Base-by-base conservation (phyloP, 2,888 invertebrate genomes). In the Brachycybe producta region DNA sequence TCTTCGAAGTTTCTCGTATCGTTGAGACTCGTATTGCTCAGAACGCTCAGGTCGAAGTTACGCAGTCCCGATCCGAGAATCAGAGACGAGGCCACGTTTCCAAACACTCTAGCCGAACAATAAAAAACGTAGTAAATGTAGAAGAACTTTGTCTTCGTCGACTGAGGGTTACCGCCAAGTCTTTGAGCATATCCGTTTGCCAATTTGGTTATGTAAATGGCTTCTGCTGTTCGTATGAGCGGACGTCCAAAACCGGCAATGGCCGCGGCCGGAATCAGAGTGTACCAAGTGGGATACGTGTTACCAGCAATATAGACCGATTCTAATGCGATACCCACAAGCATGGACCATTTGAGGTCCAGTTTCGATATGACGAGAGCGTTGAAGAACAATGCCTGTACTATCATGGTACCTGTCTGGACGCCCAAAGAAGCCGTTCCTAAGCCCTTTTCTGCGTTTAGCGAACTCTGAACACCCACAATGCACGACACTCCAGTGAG, bases 391-490 rank as follows among this genome's bases (percentile, higher is more conserved):
- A 32, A n/a, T 11, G 32, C n/a, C 32, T 32, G 11, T 11, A 32
- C n/a, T 11, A 32, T n/a, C 32, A 32, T 32, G 32, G 11, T n/a
- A n/a, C 11, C 32, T n/a, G 32, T 32, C 11, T n/a, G 32, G 11
- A 32, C 32, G 32, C 32, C n/a, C 32, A 32, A 32, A 11, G 32
- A 32, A n/a, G 32, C 32, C 11, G 32, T 32, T 11, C 32, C 32
- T n/a, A 32, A 32, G 11, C 32, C 32, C 32, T 32, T n/a, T 11
- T 11, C 11, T 11, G 32, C n/a, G 32, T 32, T 32, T n/a, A 32
- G 32, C 32, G 32, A 32, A 32, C 32, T 32, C 32, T 32, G 32
- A n/a, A 32, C n/a, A 52, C 69, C 69, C 19, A 11, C 65, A 63
- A 47, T 70, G 58, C 11, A n/a, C 11, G 32, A 32, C 11, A 32